Base-by-base conservation (phyloP, 2,113 vertebrate genomes). In the Hippolais icterina region DNA sequence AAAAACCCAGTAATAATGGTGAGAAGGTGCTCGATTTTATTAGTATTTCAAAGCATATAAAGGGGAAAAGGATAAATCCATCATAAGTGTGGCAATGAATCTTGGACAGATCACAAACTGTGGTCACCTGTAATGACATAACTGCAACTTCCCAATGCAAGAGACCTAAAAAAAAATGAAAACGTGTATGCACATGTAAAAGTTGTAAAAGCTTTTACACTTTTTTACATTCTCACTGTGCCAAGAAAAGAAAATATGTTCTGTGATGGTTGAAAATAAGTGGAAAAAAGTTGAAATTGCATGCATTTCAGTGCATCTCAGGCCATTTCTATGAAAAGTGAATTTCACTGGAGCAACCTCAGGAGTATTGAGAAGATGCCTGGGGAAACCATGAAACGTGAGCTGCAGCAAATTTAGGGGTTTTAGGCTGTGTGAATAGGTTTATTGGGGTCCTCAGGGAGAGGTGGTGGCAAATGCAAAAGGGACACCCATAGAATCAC, bases 321-420 rank as follows among this genome's bases (percentile, higher is more conserved):
- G 3, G n/a, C 8, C 5, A 15, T 52, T 53, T 76, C 35, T 57
- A 37, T 13, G 19, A 37, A 56, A 72, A 54, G 12, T 6, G 29
- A 60, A 20, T 47, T 64, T 75, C 56, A 54, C 10, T 35, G 22
- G 15, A 79, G 47, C 39, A 53, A 9, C 14, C 23, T 3, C 6
- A 21, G 33, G 41, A 52, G 3, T 21, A 14, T 0, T 5, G 37
- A 52, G 64, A 39, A 50, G 29, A 28, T 11, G 5, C 29, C 11
- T 8, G 4, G 5, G 24, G 9, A 60, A 79, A 29, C 21, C 3
- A 2, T 1, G 12, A 41, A 56, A 17, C 0, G 0, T 5, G n/a
- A 13, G 37, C 10, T 72, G 31, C 47, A 61, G 28, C 5, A 11
- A 5, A 2, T 9, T 23, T 20, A 18, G 27, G n/a, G 49, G 11